These are phyloP conservation scores for Eulemur coronatus DNA, from an alignment of 2,797 vertebrate species.

Conservation along the genomic window DNA sequence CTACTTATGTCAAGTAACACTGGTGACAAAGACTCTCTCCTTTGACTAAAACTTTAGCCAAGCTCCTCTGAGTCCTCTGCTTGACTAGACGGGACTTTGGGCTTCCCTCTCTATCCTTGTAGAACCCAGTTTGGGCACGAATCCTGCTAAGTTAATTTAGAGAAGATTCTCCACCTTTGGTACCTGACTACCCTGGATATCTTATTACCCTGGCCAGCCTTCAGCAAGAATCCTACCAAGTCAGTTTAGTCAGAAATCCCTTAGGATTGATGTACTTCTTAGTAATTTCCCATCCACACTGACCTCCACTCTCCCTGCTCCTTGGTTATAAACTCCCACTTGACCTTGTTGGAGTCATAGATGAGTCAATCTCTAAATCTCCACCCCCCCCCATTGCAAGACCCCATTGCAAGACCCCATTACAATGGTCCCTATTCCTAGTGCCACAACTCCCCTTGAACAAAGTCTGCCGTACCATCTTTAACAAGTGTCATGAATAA, in stretches of 20 bases:
- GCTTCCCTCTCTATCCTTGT: neutral
- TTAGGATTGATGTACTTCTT: neutral
- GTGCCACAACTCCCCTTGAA: neutral
- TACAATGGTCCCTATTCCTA: neutral
- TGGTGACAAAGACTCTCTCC: neutral
- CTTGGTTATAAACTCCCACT: neutral
- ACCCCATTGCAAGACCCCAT: neutral
- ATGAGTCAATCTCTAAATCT: neutral
- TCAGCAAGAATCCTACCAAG: neutral
- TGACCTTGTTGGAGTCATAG: neutral
- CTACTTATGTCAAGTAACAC: neutral
- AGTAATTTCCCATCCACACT: neutral
- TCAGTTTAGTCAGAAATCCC: neutral
- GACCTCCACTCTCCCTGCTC: neutral
- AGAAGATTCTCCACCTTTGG: neutral
- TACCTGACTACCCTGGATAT: neutral
- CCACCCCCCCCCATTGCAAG: too few species aligned
- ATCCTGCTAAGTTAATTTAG: neutral
- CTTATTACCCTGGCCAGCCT: neutral
- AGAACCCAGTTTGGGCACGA: neutral
- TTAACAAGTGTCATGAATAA: neutral
- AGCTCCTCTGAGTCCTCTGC: neutral
- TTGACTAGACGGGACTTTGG: neutral
- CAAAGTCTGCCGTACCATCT: neutral
- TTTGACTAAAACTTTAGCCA: neutral